Evolutionary conservation across 2,113 vertebrate species (phyloP), one percentile per base, ranked within the genome.

Genomic region (Halichoeres trimaculatus): DNA sequence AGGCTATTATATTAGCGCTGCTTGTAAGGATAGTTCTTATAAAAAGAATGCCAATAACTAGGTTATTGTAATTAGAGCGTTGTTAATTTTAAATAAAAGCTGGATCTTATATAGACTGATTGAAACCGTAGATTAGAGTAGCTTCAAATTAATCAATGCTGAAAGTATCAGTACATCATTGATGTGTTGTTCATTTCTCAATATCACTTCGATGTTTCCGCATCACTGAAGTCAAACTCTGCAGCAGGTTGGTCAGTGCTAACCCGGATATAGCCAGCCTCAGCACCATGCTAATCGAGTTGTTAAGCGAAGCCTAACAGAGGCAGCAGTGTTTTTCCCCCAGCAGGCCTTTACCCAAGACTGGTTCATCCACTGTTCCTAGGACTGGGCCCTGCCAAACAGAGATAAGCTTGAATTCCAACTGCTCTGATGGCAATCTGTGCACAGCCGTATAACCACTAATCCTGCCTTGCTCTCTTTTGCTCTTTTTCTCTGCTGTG

Each of bases 381-480:
- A 34, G 74, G 71, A 88, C 35, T 35, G 62, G 66, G 76, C 41
- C 81, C 88, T 92, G 91, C 76, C 74, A 65, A 79, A 71, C 67
- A 62, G 72, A 91, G 92, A 93, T 92, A 93, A 92, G 81, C 66
- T 75, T 76, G 72, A 86, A 90, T 88, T 90, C 85, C 79, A 83
- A 85, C 88, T 68, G 84, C 86, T 80, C 81, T 83, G 91, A 93
- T 92, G 84, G 9, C 90, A 91, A 93, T 92, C 90, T 78, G 85
- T 54, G 68, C 74, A 64, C 70, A 88, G 35, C 56, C 53, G 35
- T 56, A 76, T 22, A 85, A 78, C 76, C 75, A 55, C 66, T 80
- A 83, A 86, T 90, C 77, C 84, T 79, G 20, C 45, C 62, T 62
- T 60, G 22, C n/a, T 41, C 34, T 40, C 24, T 16, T 57, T 11